Evolutionary conservation across 2,797 vertebrate species (phyloP), one percentile per base, ranked within the genome.

Genomic region (Bufotes viridis): DNA sequence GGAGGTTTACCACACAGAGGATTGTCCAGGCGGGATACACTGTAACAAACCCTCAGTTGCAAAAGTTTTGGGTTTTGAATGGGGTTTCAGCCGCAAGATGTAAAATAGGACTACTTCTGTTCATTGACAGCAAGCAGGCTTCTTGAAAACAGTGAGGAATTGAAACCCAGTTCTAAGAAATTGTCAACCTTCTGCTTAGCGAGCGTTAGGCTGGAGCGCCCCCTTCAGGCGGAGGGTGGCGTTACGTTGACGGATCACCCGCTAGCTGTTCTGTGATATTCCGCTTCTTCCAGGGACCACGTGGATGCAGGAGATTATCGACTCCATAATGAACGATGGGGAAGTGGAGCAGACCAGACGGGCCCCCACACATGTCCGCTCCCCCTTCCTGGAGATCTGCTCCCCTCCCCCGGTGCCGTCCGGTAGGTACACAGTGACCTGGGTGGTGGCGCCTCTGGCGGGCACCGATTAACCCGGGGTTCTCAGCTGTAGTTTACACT

Each of bases 321-420:
- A 93, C 70, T 87, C 87, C 55, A 76, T 93, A 49, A 34, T 87
- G n/a, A 78, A 53, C 10, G 24, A 87, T 13, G 91, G 90, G 11
- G 91, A 93, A 58, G 74, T 88, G 26, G 90, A 90, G 70, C 91
- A 90, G 67, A 90, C 84, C 26, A 24, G 8, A 0, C 87, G 90
- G 9, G 91, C 88, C 1, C 90, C 89, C 14, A 84, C 69, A 5
- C 1, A 80, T 1, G 7, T 87, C 8, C 88, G 90, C 55, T 91
- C 87, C 29, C 92, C 92, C 13, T 92, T 92, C 72, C 81, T 97
- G 2, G 96, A 97, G 90, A 95, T 96, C 65, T 88, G 5, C 76
- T 92, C 94, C 24, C 14, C 8, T 49, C 34, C 87, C 84, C 61
- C 92, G 82, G 9, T 92, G 89, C 82, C 87, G 96, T 95, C 96